phyloP scores from a whole-genome alignment of 2,888 invertebrate species.

The Salpingus planirostris region DNA sequence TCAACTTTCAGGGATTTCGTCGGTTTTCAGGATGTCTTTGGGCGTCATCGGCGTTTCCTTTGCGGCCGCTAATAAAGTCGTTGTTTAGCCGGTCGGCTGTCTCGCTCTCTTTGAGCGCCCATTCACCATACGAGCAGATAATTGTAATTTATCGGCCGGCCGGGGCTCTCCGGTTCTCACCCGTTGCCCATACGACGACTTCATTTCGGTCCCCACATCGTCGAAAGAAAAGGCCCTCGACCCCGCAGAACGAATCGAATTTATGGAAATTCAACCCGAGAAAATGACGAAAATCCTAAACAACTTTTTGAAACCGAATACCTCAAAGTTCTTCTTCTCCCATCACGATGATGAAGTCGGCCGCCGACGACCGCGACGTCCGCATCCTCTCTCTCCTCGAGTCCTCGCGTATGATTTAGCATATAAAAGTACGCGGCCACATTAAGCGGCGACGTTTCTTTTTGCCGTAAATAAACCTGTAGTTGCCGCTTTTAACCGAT shows the following conservation, averaged over 20 bases:
- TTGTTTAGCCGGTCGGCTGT: constrained; percentile 18
- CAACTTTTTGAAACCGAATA: too few relatives aligned
- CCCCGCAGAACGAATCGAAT: background rate
- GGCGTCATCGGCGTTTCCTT: constrained; percentile 6
- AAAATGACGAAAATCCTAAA: too few relatives aligned
- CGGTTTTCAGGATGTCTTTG: constrained; percentile 6
- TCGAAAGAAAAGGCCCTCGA: too few relatives aligned
- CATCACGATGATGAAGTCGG: background rate
- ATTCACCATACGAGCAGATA: constrained; percentile 26
- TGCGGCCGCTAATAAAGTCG: constrained; percentile 17
- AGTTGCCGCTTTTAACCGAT: constrained; percentile 26
- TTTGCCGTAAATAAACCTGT: constrained; percentile 25
- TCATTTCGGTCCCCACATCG: constrained; percentile 9
- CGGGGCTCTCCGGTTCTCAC: constrained; percentile 16
- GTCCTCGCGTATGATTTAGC: constrained; percentile 14
- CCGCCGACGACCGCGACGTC: background rate
- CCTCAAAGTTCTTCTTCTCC: background rate
- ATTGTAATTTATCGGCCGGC: constrained; percentile 29
- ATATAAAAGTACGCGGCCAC: constrained; percentile 13
- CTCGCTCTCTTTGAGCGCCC: constrained; percentile 18
- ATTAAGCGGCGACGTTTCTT: constrained; percentile 19
- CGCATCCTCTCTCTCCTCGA: too few relatives aligned
- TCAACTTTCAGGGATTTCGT: too few relatives aligned
- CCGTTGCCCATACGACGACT: constrained; percentile 16
- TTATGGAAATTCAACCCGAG: too few relatives aligned